Evolutionary conservation across 2,888 invertebrate species (phyloP).

Genomic region (Lepidochrysops patricia): DNA sequence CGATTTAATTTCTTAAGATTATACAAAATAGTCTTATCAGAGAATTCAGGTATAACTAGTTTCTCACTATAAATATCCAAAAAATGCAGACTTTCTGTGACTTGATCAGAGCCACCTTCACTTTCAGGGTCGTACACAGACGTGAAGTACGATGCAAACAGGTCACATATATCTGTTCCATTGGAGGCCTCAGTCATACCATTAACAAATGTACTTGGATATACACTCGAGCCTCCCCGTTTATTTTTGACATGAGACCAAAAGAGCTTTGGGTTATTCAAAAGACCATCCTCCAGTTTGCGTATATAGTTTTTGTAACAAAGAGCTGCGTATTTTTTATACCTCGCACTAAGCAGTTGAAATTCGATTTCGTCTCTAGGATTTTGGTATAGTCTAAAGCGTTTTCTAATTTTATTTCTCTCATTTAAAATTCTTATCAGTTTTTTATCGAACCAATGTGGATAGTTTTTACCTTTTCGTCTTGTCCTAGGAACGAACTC

Average conservation of each 20-base stretch:
- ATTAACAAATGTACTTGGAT: neutral
- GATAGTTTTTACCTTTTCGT: neutral
- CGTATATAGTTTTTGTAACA: neutral
- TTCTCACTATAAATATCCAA: too few relatives aligned
- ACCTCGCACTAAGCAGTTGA: neutral
- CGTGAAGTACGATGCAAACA: neutral
- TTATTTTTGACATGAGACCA: neutral
- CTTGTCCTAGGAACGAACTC: neutral
- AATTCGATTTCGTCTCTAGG: neutral
- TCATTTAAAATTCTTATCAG: slow-evolving; percentile 7
- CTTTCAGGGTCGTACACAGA: neutral
- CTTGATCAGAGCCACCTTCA: neutral
- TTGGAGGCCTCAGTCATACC: neutral
- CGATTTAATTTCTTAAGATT: too few relatives aligned
- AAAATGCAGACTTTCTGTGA: neutral
- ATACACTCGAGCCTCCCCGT: neutral
- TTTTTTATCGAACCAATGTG: neutral
- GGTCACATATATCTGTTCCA: neutral
- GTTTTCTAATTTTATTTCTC: neutral
- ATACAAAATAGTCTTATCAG: too few relatives aligned
- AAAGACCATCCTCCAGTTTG: neutral
- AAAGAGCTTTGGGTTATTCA: slow-evolving; percentile 2
- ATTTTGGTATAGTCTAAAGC: neutral
- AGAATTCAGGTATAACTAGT: too few relatives aligned
- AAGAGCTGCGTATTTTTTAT: neutral